Evolutionary conservation across 2,888 invertebrate species (phyloP).

Genomic region (Hydrotaea cyrtoneurina): DNA sequence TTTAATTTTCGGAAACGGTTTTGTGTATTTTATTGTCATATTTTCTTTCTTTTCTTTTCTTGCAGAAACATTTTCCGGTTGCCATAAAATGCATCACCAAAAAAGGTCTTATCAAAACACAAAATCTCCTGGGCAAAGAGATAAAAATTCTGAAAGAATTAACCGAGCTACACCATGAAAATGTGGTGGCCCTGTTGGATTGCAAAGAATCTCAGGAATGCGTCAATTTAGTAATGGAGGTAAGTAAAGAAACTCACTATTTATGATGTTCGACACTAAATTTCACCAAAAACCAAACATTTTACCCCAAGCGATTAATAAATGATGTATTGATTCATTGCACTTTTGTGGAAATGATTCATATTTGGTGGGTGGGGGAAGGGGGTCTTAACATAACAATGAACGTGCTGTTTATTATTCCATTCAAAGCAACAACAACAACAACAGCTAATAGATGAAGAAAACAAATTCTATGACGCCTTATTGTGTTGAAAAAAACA

Average conservation of each 20-base stretch:
- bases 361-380: too few relatives aligned
- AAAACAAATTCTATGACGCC: not conserved
- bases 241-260: constrained; percentile 82
- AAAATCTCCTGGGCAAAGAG: constrained; percentile 98
- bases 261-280: not conserved
- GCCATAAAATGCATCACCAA: constrained; percentile 99
- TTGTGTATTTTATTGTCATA: not conserved
- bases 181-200: constrained; percentile 98
- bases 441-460: too few relatives aligned
- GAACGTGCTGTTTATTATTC: not conserved
- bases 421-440: not conserved
- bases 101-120: constrained; percentile 98
- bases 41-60: constrained; percentile 69
- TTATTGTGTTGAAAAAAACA: not conserved
- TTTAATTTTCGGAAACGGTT: not conserved
- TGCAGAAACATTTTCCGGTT: constrained; percentile 93
- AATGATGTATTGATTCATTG: not conserved
- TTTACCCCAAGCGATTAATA: not conserved
- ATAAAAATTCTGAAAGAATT: constrained; percentile 99
- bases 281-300: not conserved
- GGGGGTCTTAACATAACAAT: not conserved
- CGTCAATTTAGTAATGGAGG: constrained; percentile 99
- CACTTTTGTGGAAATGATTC: not conserved
- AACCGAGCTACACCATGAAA: constrained; percentile 98
- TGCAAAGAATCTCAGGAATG: constrained; percentile 97